These are phyloP conservation scores for Isoperla grammatica DNA, from an alignment of 2,888 invertebrate genomes.

Conservation along the genomic window DNA sequence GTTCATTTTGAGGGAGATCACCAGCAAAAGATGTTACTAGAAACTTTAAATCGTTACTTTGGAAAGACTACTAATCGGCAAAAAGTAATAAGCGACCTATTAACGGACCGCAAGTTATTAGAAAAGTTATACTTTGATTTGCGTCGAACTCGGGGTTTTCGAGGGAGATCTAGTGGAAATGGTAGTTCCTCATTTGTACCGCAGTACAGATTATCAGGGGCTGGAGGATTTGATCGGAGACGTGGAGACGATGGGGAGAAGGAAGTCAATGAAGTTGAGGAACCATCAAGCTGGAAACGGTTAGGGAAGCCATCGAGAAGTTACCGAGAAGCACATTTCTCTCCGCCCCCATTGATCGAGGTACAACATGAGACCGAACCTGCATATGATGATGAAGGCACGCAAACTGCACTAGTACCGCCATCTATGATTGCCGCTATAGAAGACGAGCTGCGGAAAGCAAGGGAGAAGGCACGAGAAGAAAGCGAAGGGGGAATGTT, in stretches of 20 bases:
- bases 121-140: slow-evolving; percentile 69
- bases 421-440: slow-evolving; percentile 49
- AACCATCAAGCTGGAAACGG: slow-evolving; percentile 34
- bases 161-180: slow-evolving; percentile 41
- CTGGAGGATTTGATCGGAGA: slow-evolving; percentile 42
- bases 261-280: slow-evolving; percentile 38
- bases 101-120: slow-evolving; percentile 66
- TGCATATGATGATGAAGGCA: slow-evolving; percentile 48
- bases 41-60: slow-evolving; percentile 63
- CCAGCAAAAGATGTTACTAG: slow-evolving; percentile 55
- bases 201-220: slow-evolving; percentile 19
- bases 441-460: slow-evolving; percentile 47
- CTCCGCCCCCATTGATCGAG: slow-evolving; percentile 64
- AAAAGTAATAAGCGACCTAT: slow-evolving; percentile 63
- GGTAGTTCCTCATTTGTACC: slow-evolving; percentile 35
- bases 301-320: slow-evolving; percentile 26
- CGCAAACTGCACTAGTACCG: slow-evolving; percentile 58
- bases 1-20: slow-evolving; percentile 48
- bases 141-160: slow-evolving; percentile 58
- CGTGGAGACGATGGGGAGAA: slow-evolving; percentile 38
- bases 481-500: slow-evolving; percentile 17
- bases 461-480: slow-evolving; percentile 44
- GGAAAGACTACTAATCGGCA: slow-evolving; percentile 60
- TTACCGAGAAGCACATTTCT: slow-evolving; percentile 33
- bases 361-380: slow-evolving; percentile 57